phyloP scores from a whole-genome alignment of 2,888 invertebrate genomes.

The Glaucopsyche alexis region DNA sequence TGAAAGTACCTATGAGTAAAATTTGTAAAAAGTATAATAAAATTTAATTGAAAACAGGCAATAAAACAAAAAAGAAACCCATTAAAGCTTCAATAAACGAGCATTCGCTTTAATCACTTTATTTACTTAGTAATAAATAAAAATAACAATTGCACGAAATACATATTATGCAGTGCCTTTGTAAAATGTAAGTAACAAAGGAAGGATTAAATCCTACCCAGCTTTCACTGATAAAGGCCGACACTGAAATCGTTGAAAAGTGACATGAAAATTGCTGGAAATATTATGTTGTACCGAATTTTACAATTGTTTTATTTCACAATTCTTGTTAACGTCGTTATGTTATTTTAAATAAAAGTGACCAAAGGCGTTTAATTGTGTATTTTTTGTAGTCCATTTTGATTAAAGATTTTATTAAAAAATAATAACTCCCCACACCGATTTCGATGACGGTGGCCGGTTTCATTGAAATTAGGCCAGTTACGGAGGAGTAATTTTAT shows the following conservation, averaged over 20 bases:
- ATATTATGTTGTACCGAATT: neutral
- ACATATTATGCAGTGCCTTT: neutral
- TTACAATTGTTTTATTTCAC: neutral
- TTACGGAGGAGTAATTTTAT: too few relatives aligned
- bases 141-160: neutral
- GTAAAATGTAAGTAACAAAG: neutral
- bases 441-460: too few relatives aligned
- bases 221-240: constrained; percentile 1
- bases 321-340: too few relatives aligned
- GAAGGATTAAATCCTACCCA: neutral
- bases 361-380: too few relatives aligned
- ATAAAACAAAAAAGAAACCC: neutral
- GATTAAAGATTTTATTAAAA: too few relatives aligned
- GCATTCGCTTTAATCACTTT: neutral
- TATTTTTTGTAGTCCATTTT: too few relatives aligned
- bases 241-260: neutral
- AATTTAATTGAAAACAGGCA: neutral
- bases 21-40: too few relatives aligned
- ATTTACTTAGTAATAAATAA: neutral
- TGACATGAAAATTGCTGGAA: neutral
- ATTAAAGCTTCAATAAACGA: neutral
- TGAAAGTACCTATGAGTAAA: too few relatives aligned
- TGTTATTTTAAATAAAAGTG: too few relatives aligned
- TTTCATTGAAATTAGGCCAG: too few relatives aligned
- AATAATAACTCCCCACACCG: too few relatives aligned